Evolutionary conservation across 2,113 vertebrate species (phyloP).

Genomic region (Connochaetes taurinus): DNA sequence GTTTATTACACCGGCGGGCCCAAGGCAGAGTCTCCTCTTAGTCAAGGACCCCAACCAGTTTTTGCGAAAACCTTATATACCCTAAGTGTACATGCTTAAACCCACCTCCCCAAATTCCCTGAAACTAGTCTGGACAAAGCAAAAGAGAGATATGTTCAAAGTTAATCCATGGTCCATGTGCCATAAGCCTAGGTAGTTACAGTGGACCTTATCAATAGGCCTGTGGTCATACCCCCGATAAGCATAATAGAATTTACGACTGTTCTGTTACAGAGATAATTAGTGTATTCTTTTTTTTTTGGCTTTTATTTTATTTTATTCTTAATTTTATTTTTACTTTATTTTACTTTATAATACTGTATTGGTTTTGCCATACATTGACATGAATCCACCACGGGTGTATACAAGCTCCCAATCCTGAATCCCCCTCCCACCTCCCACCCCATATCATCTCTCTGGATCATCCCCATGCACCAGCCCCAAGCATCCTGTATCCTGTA

Average conservation of each 20-base stretch:
- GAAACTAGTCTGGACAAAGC: background rate
- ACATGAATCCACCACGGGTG: too few species aligned
- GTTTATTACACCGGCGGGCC: background rate
- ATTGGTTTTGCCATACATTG: too few species aligned
- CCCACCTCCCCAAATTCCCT: background rate
- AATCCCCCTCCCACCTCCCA: too few species aligned
- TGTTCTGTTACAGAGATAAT: background rate
- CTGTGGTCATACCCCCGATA: accelerated
- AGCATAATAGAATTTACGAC: background rate
- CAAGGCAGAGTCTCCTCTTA: background rate
- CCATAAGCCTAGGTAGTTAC: background rate
- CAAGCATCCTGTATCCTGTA: too few species aligned
- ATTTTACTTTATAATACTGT: too few species aligned
- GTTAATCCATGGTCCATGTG: background rate
- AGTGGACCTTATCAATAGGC: background rate
- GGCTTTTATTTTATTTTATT: too few species aligned
- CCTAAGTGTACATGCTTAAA: background rate
- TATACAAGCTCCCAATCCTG: too few species aligned
- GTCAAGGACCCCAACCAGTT: background rate
- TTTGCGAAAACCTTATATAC: background rate
- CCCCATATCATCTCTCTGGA: too few species aligned
- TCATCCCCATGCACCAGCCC: too few species aligned
- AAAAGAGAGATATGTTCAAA: background rate
- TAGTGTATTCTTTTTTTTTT: background rate
- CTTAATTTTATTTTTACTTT: too few species aligned